phyloP scores from a whole-genome alignment of 2,797 vertebrate genomes.

The Onychomys torridus region DNA sequence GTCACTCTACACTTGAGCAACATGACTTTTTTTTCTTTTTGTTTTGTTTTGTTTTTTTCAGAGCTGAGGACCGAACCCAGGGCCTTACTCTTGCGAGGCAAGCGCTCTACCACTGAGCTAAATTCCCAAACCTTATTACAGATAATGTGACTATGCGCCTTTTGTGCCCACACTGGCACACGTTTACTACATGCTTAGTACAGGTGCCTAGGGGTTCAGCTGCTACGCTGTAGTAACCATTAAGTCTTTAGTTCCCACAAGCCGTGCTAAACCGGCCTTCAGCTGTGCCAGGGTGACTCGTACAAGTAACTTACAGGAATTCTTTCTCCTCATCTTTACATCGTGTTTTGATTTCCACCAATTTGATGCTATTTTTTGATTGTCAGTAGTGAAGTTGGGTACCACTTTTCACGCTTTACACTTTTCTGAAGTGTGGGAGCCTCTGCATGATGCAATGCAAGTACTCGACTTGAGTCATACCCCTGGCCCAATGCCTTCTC shows the following conservation, averaged over 20 bases:
- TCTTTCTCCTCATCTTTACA: not conserved
- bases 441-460: not conserved
- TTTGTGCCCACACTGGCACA: not conserved
- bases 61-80: no score
- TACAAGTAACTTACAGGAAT: not conserved
- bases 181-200: not conserved
- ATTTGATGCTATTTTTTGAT: not conserved
- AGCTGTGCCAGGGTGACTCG: not conserved
- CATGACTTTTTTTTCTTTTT: not conserved
- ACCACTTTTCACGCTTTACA: not conserved
- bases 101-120: no score
- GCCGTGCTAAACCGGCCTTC: not conserved
- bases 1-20: not conserved
- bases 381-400: not conserved
- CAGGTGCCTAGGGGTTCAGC: not conserved
- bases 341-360: not conserved
- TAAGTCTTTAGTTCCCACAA: not conserved
- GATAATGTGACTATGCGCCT: not conserved
- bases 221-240: not conserved
- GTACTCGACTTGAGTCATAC: not conserved
- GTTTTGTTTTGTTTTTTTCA: no score
- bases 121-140: no score
- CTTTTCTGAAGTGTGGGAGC: not conserved
- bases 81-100: no score
- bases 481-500: not conserved